Evolutionary conservation across 2,797 vertebrate species (phyloP).

Genomic region (Rhinichthys osculus): DNA sequence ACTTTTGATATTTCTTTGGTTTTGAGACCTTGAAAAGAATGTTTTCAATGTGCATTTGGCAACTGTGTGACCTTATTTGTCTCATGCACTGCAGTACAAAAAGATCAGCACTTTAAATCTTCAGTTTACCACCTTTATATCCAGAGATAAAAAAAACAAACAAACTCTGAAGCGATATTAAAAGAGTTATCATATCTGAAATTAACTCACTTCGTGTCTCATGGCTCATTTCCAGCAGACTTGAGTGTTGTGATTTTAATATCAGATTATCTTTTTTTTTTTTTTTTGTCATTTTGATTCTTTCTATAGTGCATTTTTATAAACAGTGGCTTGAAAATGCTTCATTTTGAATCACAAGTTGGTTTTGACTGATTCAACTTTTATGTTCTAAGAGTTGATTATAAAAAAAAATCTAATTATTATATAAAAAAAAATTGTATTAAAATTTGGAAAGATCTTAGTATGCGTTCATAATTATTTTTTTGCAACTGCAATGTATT

Average conservation of each 20-base stretch:
- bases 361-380: neutral
- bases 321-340: neutral
- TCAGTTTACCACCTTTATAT: neutral
- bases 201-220: neutral
- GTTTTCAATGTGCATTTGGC: neutral
- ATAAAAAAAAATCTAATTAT: neutral
- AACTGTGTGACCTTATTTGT: neutral
- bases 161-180: neutral
- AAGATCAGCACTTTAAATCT: slow-evolving; percentile 1
- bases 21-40: neutral
- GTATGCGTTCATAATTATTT: too few species aligned
- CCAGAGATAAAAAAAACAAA: neutral
- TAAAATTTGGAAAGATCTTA: too few species aligned
- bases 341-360: neutral
- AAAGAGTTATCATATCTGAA: neutral
- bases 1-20: neutral
- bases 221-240: neutral
- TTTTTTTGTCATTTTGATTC: neutral
- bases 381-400: neutral
- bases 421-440: too few species aligned
- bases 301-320: neutral
- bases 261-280: neutral
- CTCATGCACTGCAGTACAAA: neutral
- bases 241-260: neutral
- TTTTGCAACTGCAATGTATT: too few species aligned